Conservation (phyloP, 1,140 invertebrate genomes). For the Microplitis mediator region DNA sequence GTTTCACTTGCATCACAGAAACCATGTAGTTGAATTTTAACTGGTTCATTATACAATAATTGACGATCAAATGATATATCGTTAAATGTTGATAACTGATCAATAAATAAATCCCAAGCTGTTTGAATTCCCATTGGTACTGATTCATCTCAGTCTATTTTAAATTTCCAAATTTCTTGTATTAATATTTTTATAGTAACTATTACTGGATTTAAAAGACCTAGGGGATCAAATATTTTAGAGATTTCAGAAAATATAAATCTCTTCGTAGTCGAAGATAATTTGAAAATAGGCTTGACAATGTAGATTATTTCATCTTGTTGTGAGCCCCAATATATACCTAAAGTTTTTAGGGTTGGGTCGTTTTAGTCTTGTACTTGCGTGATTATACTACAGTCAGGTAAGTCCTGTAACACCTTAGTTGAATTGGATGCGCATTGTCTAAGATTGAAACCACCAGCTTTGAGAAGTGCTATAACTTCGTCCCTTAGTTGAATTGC, state of each 20-base stretch:
- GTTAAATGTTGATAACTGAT: no score
- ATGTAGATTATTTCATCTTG: slow-evolving; percentile 32
- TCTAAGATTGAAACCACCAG: slow-evolving; percentile 41
- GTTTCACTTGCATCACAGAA: no score
- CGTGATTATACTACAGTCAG: not conserved
- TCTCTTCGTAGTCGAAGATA: slow-evolving; percentile 31
- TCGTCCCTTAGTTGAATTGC: slow-evolving; percentile 37
- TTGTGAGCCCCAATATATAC: slow-evolving; percentile 35
- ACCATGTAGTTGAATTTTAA: no score
- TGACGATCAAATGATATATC: no score
- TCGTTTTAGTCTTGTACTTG: not conserved
- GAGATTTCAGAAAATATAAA: slow-evolving; percentile 42
- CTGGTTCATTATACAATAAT: no score
- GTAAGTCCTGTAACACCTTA: not conserved
- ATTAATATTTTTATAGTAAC: slow-evolving; percentile 51
- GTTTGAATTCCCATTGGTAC: slow-evolving; percentile 24
- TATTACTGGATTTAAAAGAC: slow-evolving; percentile 45
- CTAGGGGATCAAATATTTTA: slow-evolving; percentile 46
- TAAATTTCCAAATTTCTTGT: slow-evolving; percentile 36
- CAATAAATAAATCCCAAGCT: slow-evolving; percentile 35
- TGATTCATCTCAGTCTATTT: slow-evolving; percentile 40
- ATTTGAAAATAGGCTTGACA: slow-evolving; percentile 11
- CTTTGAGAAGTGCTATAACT: slow-evolving; percentile 32
- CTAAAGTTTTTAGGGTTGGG: slow-evolving; percentile 12
- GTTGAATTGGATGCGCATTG: slow-evolving; percentile 49